Percentiles rank a stretch among this genome's conserved stretches.
phyloP scores from a whole-genome alignment of 1,140 invertebrate species.

The Solenopsis invicta region DNA sequence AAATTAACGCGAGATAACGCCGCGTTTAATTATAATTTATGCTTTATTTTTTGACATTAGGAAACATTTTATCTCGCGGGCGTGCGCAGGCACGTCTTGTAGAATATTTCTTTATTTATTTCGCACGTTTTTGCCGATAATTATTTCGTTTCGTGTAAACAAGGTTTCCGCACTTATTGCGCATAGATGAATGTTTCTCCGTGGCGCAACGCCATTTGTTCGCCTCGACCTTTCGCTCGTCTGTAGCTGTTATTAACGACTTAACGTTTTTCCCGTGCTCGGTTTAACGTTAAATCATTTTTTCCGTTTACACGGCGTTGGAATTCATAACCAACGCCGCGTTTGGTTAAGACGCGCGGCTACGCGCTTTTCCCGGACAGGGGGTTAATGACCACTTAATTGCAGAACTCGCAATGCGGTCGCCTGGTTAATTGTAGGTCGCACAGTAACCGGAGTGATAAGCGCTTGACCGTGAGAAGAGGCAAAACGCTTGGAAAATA shows the following conservation, averaged over 20 bases:
- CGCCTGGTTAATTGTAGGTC: constrained; percentile 65
- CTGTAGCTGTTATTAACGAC: constrained; percentile 54
- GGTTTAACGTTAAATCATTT: constrained; percentile 38
- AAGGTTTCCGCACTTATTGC: not conserved
- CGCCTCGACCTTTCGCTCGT: constrained; percentile 42
- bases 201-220: constrained; percentile 50
- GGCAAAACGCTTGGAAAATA: constrained; percentile 31
- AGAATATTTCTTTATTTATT: constrained; percentile 1
- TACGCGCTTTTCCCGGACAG: constrained; percentile 46
- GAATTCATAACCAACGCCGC: constrained; percentile 17
- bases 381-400: constrained; percentile 72
- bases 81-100: not conserved
- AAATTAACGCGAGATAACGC: not conserved
- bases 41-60: not conserved
- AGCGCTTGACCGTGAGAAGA: constrained; percentile 5
- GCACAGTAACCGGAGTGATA: constrained; percentile 60
- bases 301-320: constrained; percentile 28
- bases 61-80: not conserved
- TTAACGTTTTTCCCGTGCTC: constrained; percentile 26
- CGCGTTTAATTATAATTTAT: not conserved
- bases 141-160: constrained; percentile 18
- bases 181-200: constrained; percentile 16
- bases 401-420: constrained; percentile 58
- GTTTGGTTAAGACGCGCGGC: constrained; percentile 37
- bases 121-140: constrained; percentile 1